These are phyloP conservation scores for Apogon talboti DNA, from an alignment of 2,797 vertebrate genomes.

Conservation along the genomic window DNA sequence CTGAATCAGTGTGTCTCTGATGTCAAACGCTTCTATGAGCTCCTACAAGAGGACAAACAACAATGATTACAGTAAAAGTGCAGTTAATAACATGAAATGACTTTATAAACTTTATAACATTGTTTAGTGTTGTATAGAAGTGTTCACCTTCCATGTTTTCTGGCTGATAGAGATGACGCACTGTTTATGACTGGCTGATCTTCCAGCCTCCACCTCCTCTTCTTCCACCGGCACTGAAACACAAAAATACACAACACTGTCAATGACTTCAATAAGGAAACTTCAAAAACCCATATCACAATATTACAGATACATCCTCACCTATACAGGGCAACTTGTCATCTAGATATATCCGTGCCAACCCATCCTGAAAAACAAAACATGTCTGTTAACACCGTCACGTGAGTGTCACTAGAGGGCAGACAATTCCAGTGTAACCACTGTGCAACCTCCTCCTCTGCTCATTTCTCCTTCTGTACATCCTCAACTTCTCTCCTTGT, in stretches of 20 bases:
- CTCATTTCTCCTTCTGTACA: no score
- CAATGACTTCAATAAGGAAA: background rate
- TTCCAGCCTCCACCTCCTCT: conserved; percentile 66
- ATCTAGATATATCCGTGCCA: conserved; percentile 79
- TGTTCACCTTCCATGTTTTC: conserved; percentile 80
- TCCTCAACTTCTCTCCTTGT: no score
- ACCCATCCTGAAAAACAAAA: conserved; percentile 80
- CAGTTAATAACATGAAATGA: background rate
- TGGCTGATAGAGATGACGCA: conserved; percentile 80
- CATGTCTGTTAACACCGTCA: background rate
- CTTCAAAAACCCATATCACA: background rate
- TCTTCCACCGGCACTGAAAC: conserved; percentile 78
- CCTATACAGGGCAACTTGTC: conserved; percentile 82
- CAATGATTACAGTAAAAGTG: conserved; percentile 7
- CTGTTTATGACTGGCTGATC: conserved; percentile 72
- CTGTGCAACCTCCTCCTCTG: background rate
- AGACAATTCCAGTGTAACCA: background rate
- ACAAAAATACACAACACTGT: conserved; percentile 27
- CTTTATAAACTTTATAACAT: background rate
- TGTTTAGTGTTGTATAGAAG: no score
- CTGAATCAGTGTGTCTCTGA: conserved; percentile 78
- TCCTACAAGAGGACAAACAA: conserved; percentile 67
- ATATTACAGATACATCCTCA: conserved; percentile 23
- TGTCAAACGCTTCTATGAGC: conserved; percentile 79
- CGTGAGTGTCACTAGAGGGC: conserved; percentile 20